A percentile compares a stretch with the other conserved stretches of the same genome.
Evolutionary conservation across 1,140 invertebrate genomes (phyloP).

Genomic region (Palaemon carinicauda): DNA sequence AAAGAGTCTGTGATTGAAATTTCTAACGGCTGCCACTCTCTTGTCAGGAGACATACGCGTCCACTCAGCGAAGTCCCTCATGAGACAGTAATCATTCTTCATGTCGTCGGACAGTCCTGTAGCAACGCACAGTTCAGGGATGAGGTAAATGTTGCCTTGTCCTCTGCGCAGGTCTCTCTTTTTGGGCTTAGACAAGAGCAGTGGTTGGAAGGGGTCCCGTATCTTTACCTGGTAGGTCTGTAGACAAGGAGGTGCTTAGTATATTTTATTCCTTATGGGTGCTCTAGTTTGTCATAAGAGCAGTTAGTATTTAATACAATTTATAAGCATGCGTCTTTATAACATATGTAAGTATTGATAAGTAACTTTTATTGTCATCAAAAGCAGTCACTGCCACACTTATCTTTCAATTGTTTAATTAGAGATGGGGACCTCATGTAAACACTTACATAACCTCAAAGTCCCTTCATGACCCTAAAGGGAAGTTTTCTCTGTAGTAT

Average conservation of each 20-base stretch:
- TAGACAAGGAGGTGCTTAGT: background rate
- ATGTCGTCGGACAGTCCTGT: slow-evolving; percentile 64
- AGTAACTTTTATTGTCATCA: no score
- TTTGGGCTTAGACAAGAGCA: slow-evolving; percentile 63
- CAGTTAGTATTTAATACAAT: no score
- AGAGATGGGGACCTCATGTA: no score
- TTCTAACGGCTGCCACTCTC: slow-evolving; percentile 57
- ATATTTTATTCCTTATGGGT: background rate
- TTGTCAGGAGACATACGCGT: slow-evolving; percentile 66
- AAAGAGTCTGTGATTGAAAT: slow-evolving; percentile 52
- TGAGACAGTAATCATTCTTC: slow-evolving; percentile 61
- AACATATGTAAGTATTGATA: no score
- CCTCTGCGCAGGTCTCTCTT: slow-evolving; percentile 60
- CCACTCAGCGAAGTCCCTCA: slow-evolving; percentile 60
- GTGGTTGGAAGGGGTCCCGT: slow-evolving; percentile 58
- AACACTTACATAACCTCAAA: no score
- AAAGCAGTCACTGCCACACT: no score
- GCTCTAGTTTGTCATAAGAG: background rate
- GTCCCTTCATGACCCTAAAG: no score
- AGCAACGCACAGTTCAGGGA: slow-evolving; percentile 65
- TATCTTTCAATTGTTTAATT: no score
- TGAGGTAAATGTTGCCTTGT: slow-evolving; percentile 58
- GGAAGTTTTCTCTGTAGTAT: no score
- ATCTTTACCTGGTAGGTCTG: slow-evolving; percentile 65
- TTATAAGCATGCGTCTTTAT: no score